phyloP scores from a whole-genome alignment of 2,888 invertebrate species.

The Cheilosia pagana region DNA sequence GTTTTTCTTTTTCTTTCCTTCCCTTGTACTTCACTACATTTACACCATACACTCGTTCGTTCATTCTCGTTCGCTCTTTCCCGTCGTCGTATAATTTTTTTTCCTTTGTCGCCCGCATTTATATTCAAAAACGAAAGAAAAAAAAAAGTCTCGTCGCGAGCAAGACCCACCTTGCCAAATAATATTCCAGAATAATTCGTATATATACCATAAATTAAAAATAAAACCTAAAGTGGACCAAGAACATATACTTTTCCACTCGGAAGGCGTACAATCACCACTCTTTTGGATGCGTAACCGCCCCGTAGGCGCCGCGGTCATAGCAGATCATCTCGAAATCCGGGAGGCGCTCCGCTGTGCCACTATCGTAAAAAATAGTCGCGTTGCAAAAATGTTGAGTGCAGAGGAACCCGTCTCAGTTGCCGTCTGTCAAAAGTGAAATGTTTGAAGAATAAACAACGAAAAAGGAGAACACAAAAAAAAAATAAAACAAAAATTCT shows the following conservation, averaged over 20 bases:
- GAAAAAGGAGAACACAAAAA: slow-evolving; percentile 10
- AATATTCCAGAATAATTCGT: slow-evolving; percentile 59
- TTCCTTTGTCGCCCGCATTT: slow-evolving; percentile 75
- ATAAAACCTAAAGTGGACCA: slow-evolving; percentile 12
- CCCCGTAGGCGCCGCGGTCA: slow-evolving; percentile 73
- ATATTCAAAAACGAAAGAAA: slow-evolving; percentile 39
- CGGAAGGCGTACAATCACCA: slow-evolving; percentile 60
- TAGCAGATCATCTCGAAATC: slow-evolving; percentile 72
- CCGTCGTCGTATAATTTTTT: slow-evolving; percentile 67
- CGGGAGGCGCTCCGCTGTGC: slow-evolving; percentile 75
- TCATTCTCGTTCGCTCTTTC: slow-evolving; percentile 71
- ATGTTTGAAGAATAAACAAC: slow-evolving; percentile 40
- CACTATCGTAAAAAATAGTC: slow-evolving; percentile 45
- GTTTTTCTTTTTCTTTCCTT: slow-evolving; percentile 64
- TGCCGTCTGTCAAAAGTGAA: slow-evolving; percentile 53
- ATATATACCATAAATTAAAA: slow-evolving; percentile 1
- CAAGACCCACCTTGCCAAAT: slow-evolving; percentile 73
- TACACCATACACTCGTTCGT: slow-evolving; percentile 51
- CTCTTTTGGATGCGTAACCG: slow-evolving; percentile 67
- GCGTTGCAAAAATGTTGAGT: slow-evolving; percentile 69
- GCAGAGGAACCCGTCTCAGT: slow-evolving; percentile 34
- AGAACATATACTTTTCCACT: slow-evolving; percentile 16
- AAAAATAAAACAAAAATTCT: slow-evolving; percentile 20
- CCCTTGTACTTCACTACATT: slow-evolving; percentile 52
- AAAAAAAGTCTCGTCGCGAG: slow-evolving; percentile 65